phyloP scores from a whole-genome alignment of 2,888 invertebrate genomes.

The Girardia tigrina region DNA sequence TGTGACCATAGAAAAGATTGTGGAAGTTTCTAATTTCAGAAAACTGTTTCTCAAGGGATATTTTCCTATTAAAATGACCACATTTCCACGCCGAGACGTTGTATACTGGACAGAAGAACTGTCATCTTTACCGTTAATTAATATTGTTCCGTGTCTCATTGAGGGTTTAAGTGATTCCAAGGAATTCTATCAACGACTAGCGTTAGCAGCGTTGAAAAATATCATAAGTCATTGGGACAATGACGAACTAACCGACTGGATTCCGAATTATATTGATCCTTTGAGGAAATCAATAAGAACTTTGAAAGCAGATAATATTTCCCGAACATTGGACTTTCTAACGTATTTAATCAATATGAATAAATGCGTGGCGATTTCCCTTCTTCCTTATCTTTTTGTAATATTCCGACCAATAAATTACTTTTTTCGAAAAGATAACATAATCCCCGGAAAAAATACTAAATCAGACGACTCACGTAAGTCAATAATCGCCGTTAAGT shows the following conservation, averaged over 20 bases:
- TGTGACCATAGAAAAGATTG: neutral
- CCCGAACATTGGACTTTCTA: neutral
- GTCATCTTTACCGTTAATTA: neutral
- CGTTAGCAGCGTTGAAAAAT: slow-evolving; percentile 4
- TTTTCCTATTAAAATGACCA: neutral
- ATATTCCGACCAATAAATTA: neutral
- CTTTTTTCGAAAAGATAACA: slow-evolving; percentile 11
- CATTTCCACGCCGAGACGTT: neutral
- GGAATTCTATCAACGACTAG: slow-evolving; percentile 5
- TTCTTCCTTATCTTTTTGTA: neutral
- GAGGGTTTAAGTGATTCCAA: neutral
- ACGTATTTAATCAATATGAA: neutral
- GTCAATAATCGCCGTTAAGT: neutral
- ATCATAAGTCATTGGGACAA: neutral
- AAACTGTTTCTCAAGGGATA: neutral
- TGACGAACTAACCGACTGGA: neutral
- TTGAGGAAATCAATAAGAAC: neutral
- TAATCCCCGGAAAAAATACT: too few species aligned
- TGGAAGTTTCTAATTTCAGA: neutral
- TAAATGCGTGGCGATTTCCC: neutral
- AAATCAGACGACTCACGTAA: neutral
- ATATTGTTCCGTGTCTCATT: neutral
- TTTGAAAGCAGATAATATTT: neutral
- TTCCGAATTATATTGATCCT: neutral
- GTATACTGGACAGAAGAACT: neutral